These are phyloP conservation scores for Xenus cinereus DNA, from an alignment of 2,113 vertebrate genomes.

Conservation along the genomic window DNA sequence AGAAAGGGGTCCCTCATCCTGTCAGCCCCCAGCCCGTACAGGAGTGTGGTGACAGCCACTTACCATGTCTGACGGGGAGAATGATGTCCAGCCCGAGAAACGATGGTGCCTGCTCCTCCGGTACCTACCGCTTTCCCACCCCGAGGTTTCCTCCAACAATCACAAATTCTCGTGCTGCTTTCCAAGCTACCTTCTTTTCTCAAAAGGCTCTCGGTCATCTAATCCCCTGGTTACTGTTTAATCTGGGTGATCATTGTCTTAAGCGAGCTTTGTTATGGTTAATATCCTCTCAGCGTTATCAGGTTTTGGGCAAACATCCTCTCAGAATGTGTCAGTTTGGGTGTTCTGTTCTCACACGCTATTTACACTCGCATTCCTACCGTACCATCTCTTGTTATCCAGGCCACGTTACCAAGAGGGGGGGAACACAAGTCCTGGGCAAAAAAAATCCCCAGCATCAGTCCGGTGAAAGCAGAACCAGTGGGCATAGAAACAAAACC, in stretches of 20 bases:
- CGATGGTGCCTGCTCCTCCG: not conserved
- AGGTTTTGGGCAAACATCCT: not conserved
- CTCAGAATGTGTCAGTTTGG: not conserved
- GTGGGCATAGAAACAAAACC: not conserved
- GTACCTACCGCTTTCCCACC: not conserved
- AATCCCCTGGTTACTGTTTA: not conserved
- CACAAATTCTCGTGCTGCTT: not conserved
- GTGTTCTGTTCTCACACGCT: not conserved
- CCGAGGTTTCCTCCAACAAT: not conserved
- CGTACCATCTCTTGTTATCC: not conserved
- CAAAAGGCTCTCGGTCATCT: not conserved
- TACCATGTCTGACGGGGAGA: accelerated
- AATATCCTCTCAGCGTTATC: not conserved
- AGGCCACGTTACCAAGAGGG: not conserved
- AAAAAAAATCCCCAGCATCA: not conserved
- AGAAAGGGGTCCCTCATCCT: not conserved
- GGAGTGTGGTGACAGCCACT: not conserved
- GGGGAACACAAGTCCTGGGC: not conserved
- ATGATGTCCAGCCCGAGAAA: not conserved
- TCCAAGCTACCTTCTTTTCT: not conserved
- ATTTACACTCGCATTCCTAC: not conserved
- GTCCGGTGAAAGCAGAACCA: not conserved
- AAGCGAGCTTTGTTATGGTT: not conserved
- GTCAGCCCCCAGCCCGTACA: no score
- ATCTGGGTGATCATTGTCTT: not conserved